A percentile compares a stretch with the other conserved stretches of the same genome.
Evolutionary conservation across 2,113 vertebrate species (phyloP).

Genomic region (Zingel zingel): DNA sequence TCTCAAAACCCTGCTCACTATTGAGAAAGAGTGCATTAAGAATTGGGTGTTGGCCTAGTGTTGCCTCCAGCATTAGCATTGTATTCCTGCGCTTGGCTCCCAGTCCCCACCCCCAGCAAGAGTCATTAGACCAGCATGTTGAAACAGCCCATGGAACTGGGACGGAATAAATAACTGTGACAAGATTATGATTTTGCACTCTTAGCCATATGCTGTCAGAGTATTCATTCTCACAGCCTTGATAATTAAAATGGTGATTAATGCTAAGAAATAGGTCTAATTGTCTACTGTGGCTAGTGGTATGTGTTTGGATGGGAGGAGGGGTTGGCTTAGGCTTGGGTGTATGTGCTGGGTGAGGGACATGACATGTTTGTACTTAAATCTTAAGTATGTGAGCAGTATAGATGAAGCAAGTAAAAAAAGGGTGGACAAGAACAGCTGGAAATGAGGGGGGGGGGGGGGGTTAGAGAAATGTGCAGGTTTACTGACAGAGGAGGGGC

Average conservation of each 20-base stretch:
- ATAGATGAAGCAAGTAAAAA: slow-evolving; percentile 34
- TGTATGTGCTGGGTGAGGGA: slow-evolving; percentile 7
- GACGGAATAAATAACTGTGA: slow-evolving; percentile 73
- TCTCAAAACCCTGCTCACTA: slow-evolving; percentile 15
- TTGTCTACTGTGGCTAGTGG: slow-evolving; percentile 25
- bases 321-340: slow-evolving; percentile 12
- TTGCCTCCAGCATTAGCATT: slow-evolving; percentile 65
- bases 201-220: slow-evolving; percentile 74
- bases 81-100: slow-evolving; percentile 56
- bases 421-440: slow-evolving; percentile 39
- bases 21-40: slow-evolving; percentile 42
- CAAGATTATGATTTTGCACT: slow-evolving; percentile 79
- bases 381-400: slow-evolving; percentile 35
- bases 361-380: slow-evolving; percentile 35
- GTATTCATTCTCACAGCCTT: slow-evolving; percentile 74
- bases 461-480: slow-evolving; percentile 18
- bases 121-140: slow-evolving; percentile 77
- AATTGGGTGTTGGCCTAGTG: slow-evolving; percentile 36
- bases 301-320: slow-evolving; percentile 31
- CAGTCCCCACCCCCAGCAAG: slow-evolving; percentile 65
- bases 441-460: not conserved
- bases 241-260: slow-evolving; percentile 83
- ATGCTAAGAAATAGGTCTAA: slow-evolving; percentile 59
- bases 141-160: slow-evolving; percentile 64
- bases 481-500: slow-evolving; percentile 7